phyloP scores from a whole-genome alignment of 2,113 vertebrate genomes.

The Salvelinus namaycush region DNA sequence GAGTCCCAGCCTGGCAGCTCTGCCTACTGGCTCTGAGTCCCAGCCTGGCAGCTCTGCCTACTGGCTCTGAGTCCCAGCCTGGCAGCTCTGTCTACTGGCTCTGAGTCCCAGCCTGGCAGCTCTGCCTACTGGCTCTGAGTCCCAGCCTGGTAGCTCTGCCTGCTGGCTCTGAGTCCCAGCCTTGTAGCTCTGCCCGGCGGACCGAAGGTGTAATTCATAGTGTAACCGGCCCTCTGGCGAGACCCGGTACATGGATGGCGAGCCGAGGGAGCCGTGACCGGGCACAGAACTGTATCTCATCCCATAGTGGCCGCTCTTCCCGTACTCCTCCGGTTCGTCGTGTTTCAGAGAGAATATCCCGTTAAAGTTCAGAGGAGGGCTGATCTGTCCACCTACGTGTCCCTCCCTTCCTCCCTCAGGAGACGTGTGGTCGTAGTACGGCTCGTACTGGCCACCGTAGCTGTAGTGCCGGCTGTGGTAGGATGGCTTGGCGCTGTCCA shows the following conservation, averaged over 20 bases:
- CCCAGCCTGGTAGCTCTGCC: slow-evolving; percentile 79
- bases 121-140: too few relatives aligned
- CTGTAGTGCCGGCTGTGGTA: slow-evolving; percentile 80
- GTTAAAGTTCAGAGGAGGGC: slow-evolving; percentile 97
- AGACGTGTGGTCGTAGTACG: slow-evolving; percentile 93
- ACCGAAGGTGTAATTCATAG: slow-evolving; percentile 95
- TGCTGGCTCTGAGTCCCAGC: slow-evolving; percentile 66
- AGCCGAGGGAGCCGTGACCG: slow-evolving; percentile 89
- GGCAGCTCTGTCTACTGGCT: too few relatives aligned
- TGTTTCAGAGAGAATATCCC: slow-evolving; percentile 99
- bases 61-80: too few relatives aligned
- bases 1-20: too few relatives aligned
- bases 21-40: too few relatives aligned
- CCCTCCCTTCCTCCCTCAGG: slow-evolving; percentile 88
- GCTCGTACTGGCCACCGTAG: slow-evolving; percentile 91
- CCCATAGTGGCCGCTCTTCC: slow-evolving; percentile 93
- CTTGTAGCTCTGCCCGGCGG: slow-evolving; percentile 86
- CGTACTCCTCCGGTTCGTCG: slow-evolving; percentile 93
- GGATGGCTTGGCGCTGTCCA: slow-evolving; percentile 89
- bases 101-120: too few relatives aligned
- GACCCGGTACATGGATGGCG: slow-evolving; percentile 93
- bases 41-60: too few relatives aligned
- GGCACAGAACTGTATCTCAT: slow-evolving; percentile 96
- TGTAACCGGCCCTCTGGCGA: slow-evolving; percentile 95
- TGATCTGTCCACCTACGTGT: slow-evolving; percentile 92